Conservation (phyloP, 2,797 vertebrate species). For the Limosa lapponica region DNA sequence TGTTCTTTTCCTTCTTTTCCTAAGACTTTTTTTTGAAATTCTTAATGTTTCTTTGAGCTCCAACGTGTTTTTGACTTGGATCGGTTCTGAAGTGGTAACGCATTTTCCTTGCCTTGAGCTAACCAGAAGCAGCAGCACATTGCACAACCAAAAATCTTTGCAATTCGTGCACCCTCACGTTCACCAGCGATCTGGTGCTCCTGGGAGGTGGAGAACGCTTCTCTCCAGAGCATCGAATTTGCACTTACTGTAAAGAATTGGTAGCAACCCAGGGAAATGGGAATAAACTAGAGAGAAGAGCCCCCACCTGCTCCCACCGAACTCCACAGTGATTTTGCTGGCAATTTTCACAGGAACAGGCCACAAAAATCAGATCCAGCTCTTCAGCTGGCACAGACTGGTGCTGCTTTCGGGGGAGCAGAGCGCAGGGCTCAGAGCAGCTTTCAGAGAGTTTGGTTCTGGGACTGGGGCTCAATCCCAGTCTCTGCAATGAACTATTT, state of each 20-base stretch:
- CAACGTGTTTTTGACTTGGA: background rate
- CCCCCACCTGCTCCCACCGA: background rate
- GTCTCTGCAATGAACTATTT: background rate
- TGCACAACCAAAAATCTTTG: slow-evolving; percentile 8
- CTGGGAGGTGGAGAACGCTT: background rate
- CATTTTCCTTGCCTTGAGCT: slow-evolving; percentile 47
- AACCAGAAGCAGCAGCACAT: slow-evolving; percentile 28
- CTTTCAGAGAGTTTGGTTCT: background rate
- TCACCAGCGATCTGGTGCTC: slow-evolving; percentile 18
- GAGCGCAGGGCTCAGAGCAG: accelerated
- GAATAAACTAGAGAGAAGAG: background rate
- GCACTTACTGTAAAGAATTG: slow-evolving; percentile 48
- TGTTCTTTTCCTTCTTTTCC: slow-evolving; percentile 6
- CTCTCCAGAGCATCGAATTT: slow-evolving; percentile 20
- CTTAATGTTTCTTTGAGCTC: slow-evolving; percentile 1
- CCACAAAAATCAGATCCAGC: background rate
- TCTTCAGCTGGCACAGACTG: background rate
- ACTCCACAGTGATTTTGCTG: background rate
- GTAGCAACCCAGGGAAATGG: background rate
- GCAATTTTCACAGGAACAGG: background rate
- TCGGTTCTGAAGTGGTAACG: background rate
- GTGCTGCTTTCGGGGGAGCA: background rate
- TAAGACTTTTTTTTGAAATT: background rate
- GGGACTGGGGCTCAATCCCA: background rate
- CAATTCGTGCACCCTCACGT: background rate